Evolutionary conservation across 2,888 invertebrate genomes (phyloP), one percentile per base, ranked within the genome.

Genomic region (Caenorhabditis sp.): DNA sequence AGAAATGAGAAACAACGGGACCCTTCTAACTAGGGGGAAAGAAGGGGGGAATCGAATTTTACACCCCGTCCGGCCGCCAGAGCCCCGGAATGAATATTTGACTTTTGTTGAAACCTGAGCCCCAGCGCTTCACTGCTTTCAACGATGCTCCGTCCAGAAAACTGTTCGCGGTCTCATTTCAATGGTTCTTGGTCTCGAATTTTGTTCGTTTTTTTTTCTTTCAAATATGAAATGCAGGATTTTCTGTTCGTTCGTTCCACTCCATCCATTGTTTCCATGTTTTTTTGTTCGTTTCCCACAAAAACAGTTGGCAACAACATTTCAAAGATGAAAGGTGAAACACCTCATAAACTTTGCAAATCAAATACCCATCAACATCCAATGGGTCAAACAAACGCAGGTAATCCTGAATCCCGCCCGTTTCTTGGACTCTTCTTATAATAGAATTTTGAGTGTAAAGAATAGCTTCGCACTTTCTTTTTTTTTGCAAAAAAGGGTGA

Each of bases 21-120:
- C 56, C 58, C 47, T 58, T 37, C 65, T 67, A 76, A 76, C 58
- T 67, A 67, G 67, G 67, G n/a, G n/a, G n/a, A n/a, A n/a, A n/a
- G n/a, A n/a, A n/a, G n/a, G n/a, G n/a, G n/a, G n/a, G 76, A 76
- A 76, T 76, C 76, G 61, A 76, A 67, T 76, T 76, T 76, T 67
- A 76, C 67, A 67, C 65, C 67, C 60, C 61, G 20, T 6, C 32
- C 32, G 32, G n/a, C n/a, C n/a, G n/a, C n/a, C n/a, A n/a, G n/a
- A n/a, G n/a, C 26, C 60, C 32, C 60, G 58, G 61, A 69, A 70
- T 70, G 74, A 76, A 76, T 76, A 67, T 76, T 76, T 76, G 76
- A 76, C 76, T 76, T 76, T 76, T 65, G 51, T 72, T 67, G 72
- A 76, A 76, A 76, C 67, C 51, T 44, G 76, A 76, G 50, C 35